Evolutionary conservation across 2,113 vertebrate genomes (phyloP).

Genomic region (Danio rerio): DNA sequence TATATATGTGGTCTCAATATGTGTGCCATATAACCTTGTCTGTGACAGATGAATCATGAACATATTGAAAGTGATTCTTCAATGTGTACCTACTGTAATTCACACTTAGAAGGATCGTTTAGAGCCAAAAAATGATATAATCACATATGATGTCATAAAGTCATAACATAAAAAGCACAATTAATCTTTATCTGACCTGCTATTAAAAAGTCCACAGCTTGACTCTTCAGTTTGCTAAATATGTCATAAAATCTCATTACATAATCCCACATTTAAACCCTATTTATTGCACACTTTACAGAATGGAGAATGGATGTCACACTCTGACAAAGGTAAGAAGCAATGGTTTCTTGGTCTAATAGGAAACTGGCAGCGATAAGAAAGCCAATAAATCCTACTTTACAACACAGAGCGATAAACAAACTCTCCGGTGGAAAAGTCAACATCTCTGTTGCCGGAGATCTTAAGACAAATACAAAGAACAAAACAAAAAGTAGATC

Average conservation of each 20-base stretch:
- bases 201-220: conserved; percentile 10
- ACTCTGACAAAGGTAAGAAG: conserved; percentile 71
- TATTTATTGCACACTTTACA: conserved; percentile 52
- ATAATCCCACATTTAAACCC: neutral
- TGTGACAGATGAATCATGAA: neutral
- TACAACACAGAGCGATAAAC: conserved; percentile 34
- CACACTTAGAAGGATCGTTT: neutral
- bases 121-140: neutral
- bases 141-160: neutral
- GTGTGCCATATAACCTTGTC: neutral
- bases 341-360: neutral
- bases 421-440: conserved; percentile 41
- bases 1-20: neutral
- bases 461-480: conserved; percentile 18
- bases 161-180: neutral
- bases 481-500: conserved; percentile 9
- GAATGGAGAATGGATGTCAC: conserved; percentile 76
- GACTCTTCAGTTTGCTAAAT: neutral
- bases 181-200: neutral
- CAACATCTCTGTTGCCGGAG: conserved; percentile 25
- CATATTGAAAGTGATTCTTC: neutral
- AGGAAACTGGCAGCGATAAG: conserved; percentile 38
- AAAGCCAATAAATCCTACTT: conserved; percentile 42
- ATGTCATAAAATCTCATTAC: neutral
- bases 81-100: neutral